Base-by-base conservation (phyloP, 2,888 invertebrate genomes). In the Synanthedon vespiformis region DNA sequence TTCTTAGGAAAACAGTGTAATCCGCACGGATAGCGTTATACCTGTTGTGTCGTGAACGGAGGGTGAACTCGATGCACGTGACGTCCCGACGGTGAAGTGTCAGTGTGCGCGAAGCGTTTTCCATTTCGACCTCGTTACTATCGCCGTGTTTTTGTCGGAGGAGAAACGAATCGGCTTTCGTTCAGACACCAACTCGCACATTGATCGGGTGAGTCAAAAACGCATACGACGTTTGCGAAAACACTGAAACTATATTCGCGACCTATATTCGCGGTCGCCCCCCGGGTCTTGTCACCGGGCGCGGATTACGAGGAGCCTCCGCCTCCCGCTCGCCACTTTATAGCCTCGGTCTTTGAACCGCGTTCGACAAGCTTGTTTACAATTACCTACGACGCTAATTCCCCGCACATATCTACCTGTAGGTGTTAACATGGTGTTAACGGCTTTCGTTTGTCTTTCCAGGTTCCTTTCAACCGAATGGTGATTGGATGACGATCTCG, bases 401-500 rank as follows among this genome's bases (percentile, higher is more conserved):
- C 27, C 27, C 8, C 8, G 2, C 27, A 27, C 27, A 27, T 27
- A 27, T 8, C 27, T 27, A 8, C 6, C 16, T 16, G 16, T 16
- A 1, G 16, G 16, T 16, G 16, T 5, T 22, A 22, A 4, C 34
- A 5, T 22, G 34, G 8, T 34, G 34, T 10, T 34, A 34, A 34
- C 10, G 34, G 34, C 34, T 34, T 10, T 6, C 34, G 8, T 34
- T 34, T 2, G 10, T 48, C 4, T 10, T 88, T 88, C 53, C 88
- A 88, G 88, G 88, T 58, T 72, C 80, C 58, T 73, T 81, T 68
- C 58, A 79, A 62, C 69, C 81, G 57, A 74, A 81, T 77, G 81
- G 85, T 79, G 87, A 87, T 77, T 88, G 88, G 87, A 88, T 88
- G 88, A 88, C 87, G 70, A 80, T 88, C 72, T 82, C 87, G 53